A percentile compares a stretch with the other conserved stretches of the same genome.
These are phyloP conservation scores for Gadus chalcogrammus DNA, from an alignment of 2,113 vertebrate species.

Conservation along the genomic window DNA sequence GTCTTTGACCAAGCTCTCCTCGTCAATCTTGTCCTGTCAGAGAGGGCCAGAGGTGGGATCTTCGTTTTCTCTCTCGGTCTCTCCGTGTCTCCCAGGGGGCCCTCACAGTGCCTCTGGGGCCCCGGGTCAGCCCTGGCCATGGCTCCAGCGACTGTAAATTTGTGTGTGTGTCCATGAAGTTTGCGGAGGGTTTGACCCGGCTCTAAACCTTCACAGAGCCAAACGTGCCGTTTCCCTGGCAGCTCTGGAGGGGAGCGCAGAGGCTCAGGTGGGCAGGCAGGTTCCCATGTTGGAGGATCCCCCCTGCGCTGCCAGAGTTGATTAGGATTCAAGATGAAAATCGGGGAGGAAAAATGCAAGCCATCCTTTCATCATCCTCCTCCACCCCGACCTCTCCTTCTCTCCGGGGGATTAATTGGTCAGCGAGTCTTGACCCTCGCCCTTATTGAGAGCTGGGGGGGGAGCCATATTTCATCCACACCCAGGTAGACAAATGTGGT, in stretches of 20 bases:
- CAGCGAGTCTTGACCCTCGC: conserved; percentile 4
- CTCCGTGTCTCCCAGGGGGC: conserved; percentile 43
- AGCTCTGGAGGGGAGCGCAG: neutral
- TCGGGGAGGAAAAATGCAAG: neutral
- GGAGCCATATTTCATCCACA: conserved; percentile 33
- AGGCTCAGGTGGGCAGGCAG: too few relatives aligned
- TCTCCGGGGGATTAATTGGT: conserved; percentile 19
- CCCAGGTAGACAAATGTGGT: conserved; percentile 29
- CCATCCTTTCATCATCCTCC: conserved; percentile 2
- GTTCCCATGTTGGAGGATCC: too few relatives aligned
- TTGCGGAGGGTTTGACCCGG: too few relatives aligned
- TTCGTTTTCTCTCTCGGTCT: conserved; percentile 35
- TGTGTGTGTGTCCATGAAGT: neutral
- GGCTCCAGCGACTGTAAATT: conserved; percentile 47
- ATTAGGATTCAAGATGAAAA: neutral
- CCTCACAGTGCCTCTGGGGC: conserved; percentile 47
- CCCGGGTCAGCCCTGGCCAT: conserved; percentile 60
- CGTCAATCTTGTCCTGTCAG: conserved; percentile 68
- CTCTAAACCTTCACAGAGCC: too few relatives aligned
- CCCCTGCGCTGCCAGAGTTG: too few relatives aligned
- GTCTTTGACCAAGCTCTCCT: conserved; percentile 57
- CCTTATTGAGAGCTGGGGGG: neutral
- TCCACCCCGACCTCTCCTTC: neutral
- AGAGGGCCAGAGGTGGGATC: conserved; percentile 60
- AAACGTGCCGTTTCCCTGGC: too few relatives aligned